These are phyloP conservation scores for Eilema caniola DNA, from an alignment of 2,888 invertebrate species.

Conservation along the genomic window DNA sequence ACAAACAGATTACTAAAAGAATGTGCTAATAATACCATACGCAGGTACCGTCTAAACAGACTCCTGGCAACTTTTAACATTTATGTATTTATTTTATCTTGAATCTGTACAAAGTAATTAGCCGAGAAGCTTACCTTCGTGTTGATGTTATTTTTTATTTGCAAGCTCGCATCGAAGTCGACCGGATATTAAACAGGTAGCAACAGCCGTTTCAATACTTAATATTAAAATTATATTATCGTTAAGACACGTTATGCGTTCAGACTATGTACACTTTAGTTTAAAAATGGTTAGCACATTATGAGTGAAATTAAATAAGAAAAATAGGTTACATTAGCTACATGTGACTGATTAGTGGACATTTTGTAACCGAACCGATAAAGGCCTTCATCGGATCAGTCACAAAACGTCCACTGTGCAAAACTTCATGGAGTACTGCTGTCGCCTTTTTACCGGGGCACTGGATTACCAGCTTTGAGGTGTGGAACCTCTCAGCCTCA, in stretches of 20 bases:
- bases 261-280: neutral
- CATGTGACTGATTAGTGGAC: too few species aligned
- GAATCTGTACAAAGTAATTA: slow-evolving; percentile 6
- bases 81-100: neutral
- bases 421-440: too few species aligned
- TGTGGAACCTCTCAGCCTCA: too few species aligned
- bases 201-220: neutral
- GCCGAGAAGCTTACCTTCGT: slow-evolving; percentile 20
- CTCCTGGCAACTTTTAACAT: neutral
- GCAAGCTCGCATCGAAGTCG: neutral
- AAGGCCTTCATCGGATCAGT: too few species aligned
- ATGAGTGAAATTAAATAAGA: neutral
- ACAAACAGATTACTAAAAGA: neutral
- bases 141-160: slow-evolving; percentile 11
- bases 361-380: too few species aligned
- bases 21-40: neutral
- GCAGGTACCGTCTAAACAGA: neutral
- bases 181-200: neutral
- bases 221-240: neutral
- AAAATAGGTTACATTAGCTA: too few species aligned
- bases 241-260: neutral
- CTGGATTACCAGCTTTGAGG: too few species aligned
- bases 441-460: too few species aligned
- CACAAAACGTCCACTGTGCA: too few species aligned
- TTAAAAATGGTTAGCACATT: neutral